These are phyloP conservation scores for Agapostemon virescens DNA, from an alignment of 2,888 invertebrate genomes.

Conservation along the genomic window DNA sequence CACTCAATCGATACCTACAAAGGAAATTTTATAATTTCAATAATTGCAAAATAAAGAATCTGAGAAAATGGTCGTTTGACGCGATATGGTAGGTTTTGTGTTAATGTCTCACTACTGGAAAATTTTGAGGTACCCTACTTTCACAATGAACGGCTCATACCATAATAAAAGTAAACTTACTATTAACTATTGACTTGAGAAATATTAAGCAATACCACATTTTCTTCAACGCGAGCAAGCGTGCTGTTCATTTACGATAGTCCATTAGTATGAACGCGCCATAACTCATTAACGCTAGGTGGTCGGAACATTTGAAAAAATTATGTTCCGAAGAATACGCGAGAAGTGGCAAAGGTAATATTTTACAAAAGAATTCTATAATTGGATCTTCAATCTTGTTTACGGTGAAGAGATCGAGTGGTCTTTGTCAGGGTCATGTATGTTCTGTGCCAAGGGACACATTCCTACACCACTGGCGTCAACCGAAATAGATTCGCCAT, in stretches of 20 bases:
- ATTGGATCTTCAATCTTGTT: constrained; percentile 68
- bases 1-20: too few species aligned
- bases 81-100: too few species aligned
- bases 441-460: constrained; percentile 51
- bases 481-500: constrained; percentile 62
- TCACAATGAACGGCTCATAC: too few species aligned
- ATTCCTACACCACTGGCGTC: constrained; percentile 63
- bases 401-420: constrained; percentile 66
- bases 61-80: too few species aligned
- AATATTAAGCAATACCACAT: neutral
- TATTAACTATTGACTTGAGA: neutral
- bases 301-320: neutral
- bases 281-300: neutral
- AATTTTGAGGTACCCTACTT: too few species aligned
- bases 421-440: constrained; percentile 68
- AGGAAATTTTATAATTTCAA: too few species aligned
- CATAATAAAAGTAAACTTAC: too few species aligned
- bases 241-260: neutral
- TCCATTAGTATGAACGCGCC: neutral
- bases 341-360: constrained; percentile 41
- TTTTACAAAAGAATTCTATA: constrained; percentile 65
- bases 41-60: too few species aligned
- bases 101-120: too few species aligned
- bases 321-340: neutral
- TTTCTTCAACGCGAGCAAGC: neutral